These are phyloP conservation scores for Balaeniceps rex DNA, from an alignment of 2,113 vertebrate species.

Conservation along the genomic window DNA sequence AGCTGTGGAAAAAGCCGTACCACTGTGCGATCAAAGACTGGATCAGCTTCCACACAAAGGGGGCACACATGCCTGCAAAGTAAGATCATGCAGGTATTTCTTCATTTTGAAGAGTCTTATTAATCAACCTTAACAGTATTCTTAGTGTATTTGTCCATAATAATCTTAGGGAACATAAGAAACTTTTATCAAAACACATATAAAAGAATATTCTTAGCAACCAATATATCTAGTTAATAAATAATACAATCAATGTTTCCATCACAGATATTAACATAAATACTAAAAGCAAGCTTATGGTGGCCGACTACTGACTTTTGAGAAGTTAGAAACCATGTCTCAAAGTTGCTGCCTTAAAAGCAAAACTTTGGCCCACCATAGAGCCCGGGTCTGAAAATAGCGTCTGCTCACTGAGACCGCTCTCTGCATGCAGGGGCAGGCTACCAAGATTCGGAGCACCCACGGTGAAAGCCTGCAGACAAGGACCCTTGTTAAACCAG, in stretches of 20 bases:
- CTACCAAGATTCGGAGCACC: not conserved
- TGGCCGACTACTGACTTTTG: not conserved
- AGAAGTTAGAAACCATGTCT: not conserved
- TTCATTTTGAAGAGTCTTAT: not conserved
- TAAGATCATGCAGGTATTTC: not conserved
- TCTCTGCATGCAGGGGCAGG: not conserved
- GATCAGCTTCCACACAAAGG: not conserved
- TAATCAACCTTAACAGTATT: not conserved
- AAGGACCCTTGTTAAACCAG: not conserved
- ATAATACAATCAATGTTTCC: not conserved
- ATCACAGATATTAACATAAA: not conserved
- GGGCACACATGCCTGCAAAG: not conserved
- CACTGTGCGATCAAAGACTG: not conserved
- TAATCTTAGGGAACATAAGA: not conserved
- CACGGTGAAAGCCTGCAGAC: not conserved
- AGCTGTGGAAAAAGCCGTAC: not conserved
- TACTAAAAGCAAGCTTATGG: not conserved
- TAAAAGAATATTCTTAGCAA: not conserved
- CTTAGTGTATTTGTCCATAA: not conserved
- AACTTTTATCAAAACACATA: not conserved
- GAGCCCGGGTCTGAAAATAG: not conserved
- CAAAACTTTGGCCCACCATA: not conserved
- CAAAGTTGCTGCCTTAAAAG: not conserved
- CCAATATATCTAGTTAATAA: not conserved
- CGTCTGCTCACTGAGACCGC: rapidly evolving